These are phyloP conservation scores for Sturmia bella DNA, from an alignment of 2,888 invertebrate species.

Conservation along the genomic window DNA sequence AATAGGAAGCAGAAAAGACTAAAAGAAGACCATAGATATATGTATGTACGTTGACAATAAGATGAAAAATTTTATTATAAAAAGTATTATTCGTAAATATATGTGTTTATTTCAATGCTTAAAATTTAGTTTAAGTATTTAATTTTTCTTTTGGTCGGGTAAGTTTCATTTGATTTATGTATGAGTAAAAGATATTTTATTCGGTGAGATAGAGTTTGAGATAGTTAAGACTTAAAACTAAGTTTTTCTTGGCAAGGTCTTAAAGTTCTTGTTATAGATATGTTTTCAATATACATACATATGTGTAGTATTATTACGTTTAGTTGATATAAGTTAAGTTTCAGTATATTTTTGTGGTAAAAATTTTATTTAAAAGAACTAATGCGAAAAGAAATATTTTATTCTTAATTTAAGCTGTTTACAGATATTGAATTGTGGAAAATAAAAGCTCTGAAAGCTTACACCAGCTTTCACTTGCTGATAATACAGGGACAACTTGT, in stretches of 20 bases:
- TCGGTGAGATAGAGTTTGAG: slow-evolving; percentile 57
- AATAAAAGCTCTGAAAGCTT: too few relatives aligned
- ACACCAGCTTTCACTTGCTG: too few relatives aligned
- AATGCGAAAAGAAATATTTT: too few relatives aligned
- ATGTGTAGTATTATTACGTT: neutral
- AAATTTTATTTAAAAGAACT: too few relatives aligned
- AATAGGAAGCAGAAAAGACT: slow-evolving; percentile 15
- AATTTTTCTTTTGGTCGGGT: slow-evolving; percentile 47
- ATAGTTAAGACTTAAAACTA: slow-evolving; percentile 33
- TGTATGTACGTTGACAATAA: neutral
- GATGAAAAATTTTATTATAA: neutral
- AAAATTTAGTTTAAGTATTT: neutral
- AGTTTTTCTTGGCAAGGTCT: slow-evolving; percentile 40
- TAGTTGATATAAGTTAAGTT: slow-evolving; percentile 14
- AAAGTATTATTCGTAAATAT: slow-evolving; percentile 11
- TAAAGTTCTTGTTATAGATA: slow-evolving; percentile 16
- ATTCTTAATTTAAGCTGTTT: too few relatives aligned
- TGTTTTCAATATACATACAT: slow-evolving; percentile 4
- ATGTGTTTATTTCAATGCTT: neutral
- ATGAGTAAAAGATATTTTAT: slow-evolving; percentile 43
- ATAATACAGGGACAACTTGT: too few relatives aligned
- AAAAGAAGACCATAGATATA: slow-evolving; percentile 15
- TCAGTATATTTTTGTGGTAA: neutral
- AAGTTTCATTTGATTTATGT: slow-evolving; percentile 30
- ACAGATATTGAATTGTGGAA: too few relatives aligned